Conservation (phyloP, 1,140 invertebrate species). For the Nymphalis io region DNA sequence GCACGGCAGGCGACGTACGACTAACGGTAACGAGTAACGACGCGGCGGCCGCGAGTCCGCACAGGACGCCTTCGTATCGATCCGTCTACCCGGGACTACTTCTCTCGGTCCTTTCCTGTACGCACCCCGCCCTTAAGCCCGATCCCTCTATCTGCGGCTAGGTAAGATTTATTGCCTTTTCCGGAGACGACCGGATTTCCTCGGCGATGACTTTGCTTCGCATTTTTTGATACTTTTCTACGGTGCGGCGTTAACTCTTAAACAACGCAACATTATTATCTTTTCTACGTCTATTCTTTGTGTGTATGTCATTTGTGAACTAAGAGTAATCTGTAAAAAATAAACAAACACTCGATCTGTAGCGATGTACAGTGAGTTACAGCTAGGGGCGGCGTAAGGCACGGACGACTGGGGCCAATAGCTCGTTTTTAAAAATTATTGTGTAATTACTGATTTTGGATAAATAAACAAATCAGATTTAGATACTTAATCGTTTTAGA, state of each 20-base stretch:
- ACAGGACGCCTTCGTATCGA: constrained; percentile 66
- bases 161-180: constrained; percentile 69
- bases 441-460: too few relatives aligned
- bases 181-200: constrained; percentile 67
- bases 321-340: too few relatives aligned
- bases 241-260: background rate
- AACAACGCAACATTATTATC: background rate
- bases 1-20: background rate
- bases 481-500: too few relatives aligned
- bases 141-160: constrained; percentile 63
- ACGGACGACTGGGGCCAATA: too few relatives aligned
- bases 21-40: constrained; percentile 28
- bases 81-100: constrained; percentile 56
- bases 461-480: too few relatives aligned
- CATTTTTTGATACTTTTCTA: constrained; percentile 5
- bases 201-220: constrained; percentile 28
- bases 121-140: constrained; percentile 43
- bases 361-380: too few relatives aligned
- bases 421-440: too few relatives aligned
- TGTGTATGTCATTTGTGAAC: background rate
- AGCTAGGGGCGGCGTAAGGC: too few relatives aligned
- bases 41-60: constrained; percentile 41
- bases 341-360: background rate
- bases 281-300: background rate
- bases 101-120: constrained; percentile 45